phyloP scores from a whole-genome alignment of 2,888 invertebrate genomes.

The Leucozona laternaria region DNA sequence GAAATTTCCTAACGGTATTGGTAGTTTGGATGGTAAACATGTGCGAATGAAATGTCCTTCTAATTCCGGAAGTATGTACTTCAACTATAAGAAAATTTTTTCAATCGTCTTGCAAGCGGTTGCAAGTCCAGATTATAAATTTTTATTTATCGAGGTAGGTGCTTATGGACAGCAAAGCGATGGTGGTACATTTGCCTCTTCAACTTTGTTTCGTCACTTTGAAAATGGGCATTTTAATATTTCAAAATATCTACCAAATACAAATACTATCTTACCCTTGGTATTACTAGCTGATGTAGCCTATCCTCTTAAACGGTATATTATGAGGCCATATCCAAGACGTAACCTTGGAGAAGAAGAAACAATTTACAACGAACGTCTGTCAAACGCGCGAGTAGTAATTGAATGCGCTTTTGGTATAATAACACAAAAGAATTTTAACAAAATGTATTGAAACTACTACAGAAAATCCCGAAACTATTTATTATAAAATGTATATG shows the following conservation, averaged over 20 bases:
- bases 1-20: constrained; percentile 1
- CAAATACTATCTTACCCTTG: neutral
- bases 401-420: constrained; percentile 19
- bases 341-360: no score
- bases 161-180: no score
- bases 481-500: constrained; percentile 14
- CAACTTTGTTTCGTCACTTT: no score
- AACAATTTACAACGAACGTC: neutral
- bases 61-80: neutral
- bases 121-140: no score
- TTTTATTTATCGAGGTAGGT: no score
- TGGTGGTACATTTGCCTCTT: no score
- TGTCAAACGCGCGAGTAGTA: neutral
- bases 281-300: neutral
- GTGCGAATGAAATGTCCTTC: constrained; percentile 6
- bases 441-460: constrained; percentile 5
- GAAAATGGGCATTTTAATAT: no score
- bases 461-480: constrained; percentile 17
- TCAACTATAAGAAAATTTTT: neutral
- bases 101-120: neutral
- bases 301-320: neutral
- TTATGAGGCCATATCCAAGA: no score
- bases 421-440: constrained; percentile 28
- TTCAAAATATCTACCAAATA: neutral
- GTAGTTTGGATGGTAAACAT: constrained; percentile 6